Conservation (phyloP, 1,140 invertebrate species). For the Neodiprion pinetum region DNA sequence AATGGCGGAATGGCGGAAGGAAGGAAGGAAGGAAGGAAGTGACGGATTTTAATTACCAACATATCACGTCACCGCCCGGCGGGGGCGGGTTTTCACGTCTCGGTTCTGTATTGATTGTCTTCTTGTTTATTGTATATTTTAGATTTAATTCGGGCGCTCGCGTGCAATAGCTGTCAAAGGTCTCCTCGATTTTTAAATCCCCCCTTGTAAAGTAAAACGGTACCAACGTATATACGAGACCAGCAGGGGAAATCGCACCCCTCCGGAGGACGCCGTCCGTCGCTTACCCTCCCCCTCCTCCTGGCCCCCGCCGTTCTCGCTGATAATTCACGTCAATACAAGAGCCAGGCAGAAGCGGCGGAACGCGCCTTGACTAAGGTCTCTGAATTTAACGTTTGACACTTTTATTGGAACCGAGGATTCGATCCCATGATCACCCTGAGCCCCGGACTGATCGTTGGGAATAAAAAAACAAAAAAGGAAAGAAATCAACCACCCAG, state of each 20-base stretch:
- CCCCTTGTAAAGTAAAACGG: background rate
- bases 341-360: slow-evolving; percentile 15
- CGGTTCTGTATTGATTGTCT: slow-evolving; percentile 57
- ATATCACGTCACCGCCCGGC: slow-evolving; percentile 46
- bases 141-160: slow-evolving; percentile 55
- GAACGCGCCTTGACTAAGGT: slow-evolving; percentile 3
- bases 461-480: slow-evolving; percentile 23
- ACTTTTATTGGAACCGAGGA: slow-evolving; percentile 40
- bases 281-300: background rate
- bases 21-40: background rate
- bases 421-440: slow-evolving; percentile 37
- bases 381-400: slow-evolving; percentile 36
- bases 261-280: slow-evolving; percentile 14
- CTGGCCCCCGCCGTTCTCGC: slow-evolving; percentile 13
- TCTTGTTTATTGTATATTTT: slow-evolving; percentile 64
- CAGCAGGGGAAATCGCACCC: slow-evolving; percentile 59
- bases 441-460: background rate
- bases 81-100: slow-evolving; percentile 51
- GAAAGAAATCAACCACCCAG: slow-evolving; percentile 24
- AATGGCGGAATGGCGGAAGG: background rate
- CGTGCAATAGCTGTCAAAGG: slow-evolving; percentile 6
- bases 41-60: slow-evolving; percentile 59
- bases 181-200: slow-evolving; percentile 3
- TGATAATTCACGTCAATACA: slow-evolving; percentile 19
- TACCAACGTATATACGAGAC: no score